Percentiles rank a stretch among this genome's conserved stretches.
phyloP scores from a whole-genome alignment of 2,113 vertebrate species.

The Podiceps cristatus region DNA sequence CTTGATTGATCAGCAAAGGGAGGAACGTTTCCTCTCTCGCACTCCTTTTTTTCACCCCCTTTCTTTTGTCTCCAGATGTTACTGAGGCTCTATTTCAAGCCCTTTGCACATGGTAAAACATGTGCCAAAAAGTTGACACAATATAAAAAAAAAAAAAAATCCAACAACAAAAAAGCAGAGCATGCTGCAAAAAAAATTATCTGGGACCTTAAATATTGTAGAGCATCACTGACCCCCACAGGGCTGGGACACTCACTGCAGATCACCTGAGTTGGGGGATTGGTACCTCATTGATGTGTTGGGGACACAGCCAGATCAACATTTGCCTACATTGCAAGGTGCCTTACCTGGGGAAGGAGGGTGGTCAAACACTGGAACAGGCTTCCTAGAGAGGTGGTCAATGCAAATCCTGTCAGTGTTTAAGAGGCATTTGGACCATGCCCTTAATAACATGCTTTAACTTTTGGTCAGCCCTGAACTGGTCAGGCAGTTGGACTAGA shows the following conservation, averaged over 20 bases:
- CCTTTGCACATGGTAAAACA: conserved; percentile 42
- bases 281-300: background rate
- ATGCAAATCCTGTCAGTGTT: too few species aligned
- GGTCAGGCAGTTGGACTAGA: too few species aligned
- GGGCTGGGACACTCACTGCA: conserved; percentile 66
- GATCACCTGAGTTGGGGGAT: background rate
- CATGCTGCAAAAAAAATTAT: background rate
- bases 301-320: background rate
- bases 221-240: conserved; percentile 72
- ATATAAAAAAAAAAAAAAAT: background rate
- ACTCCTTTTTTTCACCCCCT: background rate
- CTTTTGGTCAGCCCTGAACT: too few species aligned
- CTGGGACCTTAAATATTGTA: conserved; percentile 21
- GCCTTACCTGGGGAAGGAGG: background rate
- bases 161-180: background rate
- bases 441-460: too few species aligned
- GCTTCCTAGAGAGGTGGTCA: too few species aligned
- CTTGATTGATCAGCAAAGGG: conserved; percentile 28
- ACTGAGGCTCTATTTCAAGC: conserved; percentile 10
- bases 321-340: background rate
- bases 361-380: too few species aligned
- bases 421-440: too few species aligned
- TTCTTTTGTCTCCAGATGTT: conserved; percentile 45
- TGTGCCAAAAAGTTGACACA: conserved; percentile 52
- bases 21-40: background rate